Conservation (phyloP, 1,140 invertebrate species). For the Uloborus diversus region DNA sequence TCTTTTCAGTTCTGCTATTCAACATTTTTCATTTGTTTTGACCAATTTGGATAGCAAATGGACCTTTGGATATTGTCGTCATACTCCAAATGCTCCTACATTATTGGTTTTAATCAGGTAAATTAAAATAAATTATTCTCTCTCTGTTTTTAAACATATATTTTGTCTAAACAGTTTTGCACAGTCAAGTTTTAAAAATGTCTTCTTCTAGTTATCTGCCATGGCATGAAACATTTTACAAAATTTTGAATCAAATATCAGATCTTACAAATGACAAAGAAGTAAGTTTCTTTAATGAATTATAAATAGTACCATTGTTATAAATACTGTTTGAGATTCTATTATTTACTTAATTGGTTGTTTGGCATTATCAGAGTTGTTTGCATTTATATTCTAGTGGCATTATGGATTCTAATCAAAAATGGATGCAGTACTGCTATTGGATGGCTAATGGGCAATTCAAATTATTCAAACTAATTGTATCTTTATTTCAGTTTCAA, state of each 20-base stretch:
- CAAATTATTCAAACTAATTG: too few relatives aligned
- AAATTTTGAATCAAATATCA: conserved; percentile 68
- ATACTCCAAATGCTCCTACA: conserved; percentile 78
- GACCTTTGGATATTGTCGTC: conserved; percentile 94
- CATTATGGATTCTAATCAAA: too few relatives aligned
- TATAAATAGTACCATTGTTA: too few relatives aligned
- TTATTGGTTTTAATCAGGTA: conserved; percentile 59
- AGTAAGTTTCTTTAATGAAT: conserved; percentile 36
- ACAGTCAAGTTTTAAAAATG: too few relatives aligned
- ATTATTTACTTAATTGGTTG: too few relatives aligned
- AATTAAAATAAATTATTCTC: background rate
- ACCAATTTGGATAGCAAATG: conserved; percentile 93
- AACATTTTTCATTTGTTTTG: conserved; percentile 92
- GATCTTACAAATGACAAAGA: conserved; percentile 62
- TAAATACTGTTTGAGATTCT: too few relatives aligned
- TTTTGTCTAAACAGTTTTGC: background rate
- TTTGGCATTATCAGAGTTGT: too few relatives aligned
- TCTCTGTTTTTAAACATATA: background rate
- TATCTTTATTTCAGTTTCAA: too few relatives aligned
- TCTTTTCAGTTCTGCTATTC: conserved; percentile 76
- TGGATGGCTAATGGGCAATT: too few relatives aligned
- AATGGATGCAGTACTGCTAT: too few relatives aligned
- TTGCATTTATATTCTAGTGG: too few relatives aligned
- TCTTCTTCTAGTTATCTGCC: conserved; percentile 73
- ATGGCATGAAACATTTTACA: conserved; percentile 96